Evolutionary conservation across 2,797 vertebrate species (phyloP).

Genomic region (Peromyscus eremicus): DNA sequence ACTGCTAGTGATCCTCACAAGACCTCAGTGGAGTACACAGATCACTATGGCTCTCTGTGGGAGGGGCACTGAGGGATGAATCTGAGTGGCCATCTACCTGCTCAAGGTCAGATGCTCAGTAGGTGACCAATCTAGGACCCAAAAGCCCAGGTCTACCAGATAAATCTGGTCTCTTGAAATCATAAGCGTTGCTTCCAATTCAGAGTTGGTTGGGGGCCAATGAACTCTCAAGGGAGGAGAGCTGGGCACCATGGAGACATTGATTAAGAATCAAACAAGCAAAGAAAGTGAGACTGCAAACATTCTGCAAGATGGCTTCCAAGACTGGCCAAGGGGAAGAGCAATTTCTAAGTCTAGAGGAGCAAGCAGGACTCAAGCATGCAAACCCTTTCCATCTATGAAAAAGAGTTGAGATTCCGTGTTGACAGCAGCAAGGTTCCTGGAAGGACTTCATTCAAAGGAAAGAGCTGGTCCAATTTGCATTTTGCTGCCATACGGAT

Average conservation of each 20-base stretch:
- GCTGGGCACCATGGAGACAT: not conserved
- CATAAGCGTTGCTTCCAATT: not conserved
- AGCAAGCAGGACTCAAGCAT: not conserved
- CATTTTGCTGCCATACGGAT: not conserved
- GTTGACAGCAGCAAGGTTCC: not conserved
- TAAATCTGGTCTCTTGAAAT: not conserved
- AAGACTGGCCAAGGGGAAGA: not conserved
- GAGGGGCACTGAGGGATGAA: not conserved
- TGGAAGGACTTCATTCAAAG: constrained; percentile 20
- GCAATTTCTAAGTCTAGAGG: not conserved
- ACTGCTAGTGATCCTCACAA: not conserved
- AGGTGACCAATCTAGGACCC: not conserved
- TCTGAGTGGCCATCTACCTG: not conserved
- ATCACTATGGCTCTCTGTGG: not conserved
- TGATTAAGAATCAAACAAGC: not conserved
- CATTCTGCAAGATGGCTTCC: not conserved
- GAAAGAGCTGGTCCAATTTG: not conserved
- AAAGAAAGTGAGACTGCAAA: not conserved
- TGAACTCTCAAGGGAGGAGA: not conserved
- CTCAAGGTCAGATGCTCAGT: not conserved
- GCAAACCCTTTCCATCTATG: not conserved
- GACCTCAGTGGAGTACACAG: too few species aligned
- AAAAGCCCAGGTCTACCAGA: not conserved
- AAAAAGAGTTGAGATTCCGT: not conserved
- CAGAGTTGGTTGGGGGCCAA: not conserved